phyloP scores from a whole-genome alignment of 2,113 vertebrate species.

The Lepus timidus region DNA sequence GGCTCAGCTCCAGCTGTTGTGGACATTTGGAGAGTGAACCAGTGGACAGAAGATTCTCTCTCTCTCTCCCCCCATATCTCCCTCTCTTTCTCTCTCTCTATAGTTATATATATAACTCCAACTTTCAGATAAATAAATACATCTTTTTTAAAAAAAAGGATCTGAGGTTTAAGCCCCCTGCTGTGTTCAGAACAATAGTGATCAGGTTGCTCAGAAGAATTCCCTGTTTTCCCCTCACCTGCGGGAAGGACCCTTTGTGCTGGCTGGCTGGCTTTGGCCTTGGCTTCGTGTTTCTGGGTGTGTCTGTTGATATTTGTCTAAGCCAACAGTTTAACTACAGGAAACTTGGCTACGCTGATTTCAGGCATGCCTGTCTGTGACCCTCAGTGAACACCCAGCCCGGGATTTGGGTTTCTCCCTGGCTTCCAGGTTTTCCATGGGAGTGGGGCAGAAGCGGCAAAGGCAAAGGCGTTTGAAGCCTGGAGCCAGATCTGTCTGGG shows the following conservation, averaged over 20 bases:
- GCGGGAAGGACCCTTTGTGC: not conserved
- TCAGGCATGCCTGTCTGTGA: not conserved
- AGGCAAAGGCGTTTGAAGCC: not conserved
- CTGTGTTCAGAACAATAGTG: not conserved
- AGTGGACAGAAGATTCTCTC: too few species aligned
- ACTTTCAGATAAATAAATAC: too few species aligned
- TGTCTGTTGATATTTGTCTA: slow-evolving; percentile 54
- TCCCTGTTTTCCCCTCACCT: slow-evolving; percentile 11
- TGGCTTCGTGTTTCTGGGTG: slow-evolving; percentile 62
- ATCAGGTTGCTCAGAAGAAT: not conserved
- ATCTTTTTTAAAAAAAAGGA: not conserved
- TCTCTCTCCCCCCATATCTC: too few species aligned
- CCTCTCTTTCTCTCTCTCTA: too few species aligned
- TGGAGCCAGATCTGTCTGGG: not conserved
- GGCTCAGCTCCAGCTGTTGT: too few species aligned
- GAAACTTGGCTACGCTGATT: not conserved
- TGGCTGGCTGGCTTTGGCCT: not conserved
- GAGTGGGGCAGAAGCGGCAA: not conserved
- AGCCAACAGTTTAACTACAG: slow-evolving; percentile 17
- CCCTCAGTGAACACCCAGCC: not conserved
- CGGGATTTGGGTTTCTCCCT: not conserved
- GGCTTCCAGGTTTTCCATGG: not conserved
- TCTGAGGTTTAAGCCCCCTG: not conserved
- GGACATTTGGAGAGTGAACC: too few species aligned
- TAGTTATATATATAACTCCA: too few species aligned